Percentiles rank a stretch among this genome's conserved stretches.
These are phyloP conservation scores for Seira ritae DNA, from an alignment of 2,888 invertebrate species.

Conservation along the genomic window DNA sequence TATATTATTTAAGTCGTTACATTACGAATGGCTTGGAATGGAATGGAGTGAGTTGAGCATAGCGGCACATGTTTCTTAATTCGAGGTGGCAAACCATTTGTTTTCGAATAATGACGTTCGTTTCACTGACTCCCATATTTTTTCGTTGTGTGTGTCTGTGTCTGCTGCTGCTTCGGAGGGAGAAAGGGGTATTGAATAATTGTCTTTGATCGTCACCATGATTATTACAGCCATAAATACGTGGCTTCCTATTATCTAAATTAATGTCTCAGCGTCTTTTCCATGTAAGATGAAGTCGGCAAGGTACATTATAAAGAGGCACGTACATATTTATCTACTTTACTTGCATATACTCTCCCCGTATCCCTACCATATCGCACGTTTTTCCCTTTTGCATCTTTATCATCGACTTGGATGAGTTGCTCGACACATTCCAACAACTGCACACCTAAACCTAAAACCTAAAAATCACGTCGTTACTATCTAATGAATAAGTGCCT, in stretches of 20 bases:
- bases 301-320: neutral
- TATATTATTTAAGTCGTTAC: neutral
- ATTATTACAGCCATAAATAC: slow-evolving; percentile 20
- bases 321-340: no score
- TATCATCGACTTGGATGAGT: slow-evolving; percentile 11
- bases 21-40: no score
- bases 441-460: slow-evolving; percentile 39
- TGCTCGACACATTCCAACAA: slow-evolving; percentile 39
- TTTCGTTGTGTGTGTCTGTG: neutral
- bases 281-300: neutral
- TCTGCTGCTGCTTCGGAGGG: neutral
- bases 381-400: slow-evolving; percentile 17
- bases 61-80: slow-evolving; percentile 15
- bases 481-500: slow-evolving; percentile 26
- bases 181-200: slow-evolving; percentile 12
- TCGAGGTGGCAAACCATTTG: slow-evolving; percentile 22
- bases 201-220: slow-evolving; percentile 18
- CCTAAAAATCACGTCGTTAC: slow-evolving; percentile 43
- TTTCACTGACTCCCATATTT: slow-evolving; percentile 5
- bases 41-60: neutral
- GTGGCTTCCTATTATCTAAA: slow-evolving; percentile 14
- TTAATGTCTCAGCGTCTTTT: slow-evolving; percentile 8
- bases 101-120: slow-evolving; percentile 20
- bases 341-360: no score
- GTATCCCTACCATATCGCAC: slow-evolving; percentile 1